Evolutionary conservation across 2,113 vertebrate species (phyloP), one percentile per base, ranked within the genome.

Genomic region (Coptodon rendalli): DNA sequence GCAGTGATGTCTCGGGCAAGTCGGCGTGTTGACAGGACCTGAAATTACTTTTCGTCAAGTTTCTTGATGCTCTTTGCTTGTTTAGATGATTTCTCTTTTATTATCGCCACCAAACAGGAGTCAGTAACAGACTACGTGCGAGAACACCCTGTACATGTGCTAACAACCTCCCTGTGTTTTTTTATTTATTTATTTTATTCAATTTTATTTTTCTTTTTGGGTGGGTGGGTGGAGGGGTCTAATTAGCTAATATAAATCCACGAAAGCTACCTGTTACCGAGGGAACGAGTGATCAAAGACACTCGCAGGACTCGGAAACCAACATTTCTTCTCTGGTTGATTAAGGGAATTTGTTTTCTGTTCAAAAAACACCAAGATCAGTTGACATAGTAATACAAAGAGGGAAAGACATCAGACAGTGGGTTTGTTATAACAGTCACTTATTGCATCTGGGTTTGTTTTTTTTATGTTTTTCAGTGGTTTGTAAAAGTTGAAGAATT

Each of bases 21-120:
- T 83, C 13, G 3, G 24, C 31, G 1, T 63, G 78, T 86, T 92
- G 90, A 93, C 90, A 93, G 76, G 79, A 54, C 56, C 83, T 81
- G 85, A 85, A 94, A 94, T 94, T 79, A 92, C 89, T 90, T 92
- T 66, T 93, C 81, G 89, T 93, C 80, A 63, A 87, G 87, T 89
- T 80, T 87, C 13, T 34, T 48, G 61, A n/a, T 4, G 22, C 59
- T 73, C 52, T 84, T 50, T 85, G 16, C 40, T 89, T 86, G 54
- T 90, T 93, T 82, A 43, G 80, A 82, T 66, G 57, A 87, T 87
- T 87, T 91, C 6, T 83, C 48, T 80, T 88, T 89, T 89, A 66
- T 92, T 84, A 84, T 85, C 71, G 36, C 45, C 19, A 27, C 31
- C 61, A 86, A 79, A 48, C 14, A 63, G 34, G 24, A 86, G 78